Evolutionary conservation across 2,888 invertebrate species (phyloP).

Genomic region (Empis livida): DNA sequence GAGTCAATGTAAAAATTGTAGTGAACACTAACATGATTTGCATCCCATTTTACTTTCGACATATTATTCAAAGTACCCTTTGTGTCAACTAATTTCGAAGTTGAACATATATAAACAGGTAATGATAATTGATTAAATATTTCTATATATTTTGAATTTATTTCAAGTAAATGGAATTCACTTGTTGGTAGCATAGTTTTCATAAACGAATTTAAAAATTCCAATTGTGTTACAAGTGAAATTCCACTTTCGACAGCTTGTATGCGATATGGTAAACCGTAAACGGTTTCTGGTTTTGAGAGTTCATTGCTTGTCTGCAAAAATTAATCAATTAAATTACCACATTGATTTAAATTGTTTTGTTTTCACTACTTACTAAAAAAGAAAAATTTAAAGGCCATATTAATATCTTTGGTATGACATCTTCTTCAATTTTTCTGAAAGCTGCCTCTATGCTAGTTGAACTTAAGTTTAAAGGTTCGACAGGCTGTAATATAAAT

Average conservation of each 20-base stretch:
- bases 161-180: constrained; percentile 51
- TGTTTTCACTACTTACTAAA: constrained; percentile 22
- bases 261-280: constrained; percentile 73
- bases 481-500: constrained; percentile 20
- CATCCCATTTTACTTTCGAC: constrained; percentile 88
- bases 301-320: constrained; percentile 47
- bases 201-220: constrained; percentile 69
- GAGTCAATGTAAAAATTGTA: constrained; percentile 82
- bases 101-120: constrained; percentile 79
- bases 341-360: neutral
- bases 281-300: constrained; percentile 55
- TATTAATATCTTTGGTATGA: constrained; percentile 39
- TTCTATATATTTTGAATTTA: constrained; percentile 41
- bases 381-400: constrained; percentile 35
- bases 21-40: constrained; percentile 88
- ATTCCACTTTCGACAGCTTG: constrained; percentile 88
- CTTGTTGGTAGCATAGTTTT: constrained; percentile 68
- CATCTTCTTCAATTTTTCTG: constrained; percentile 61
- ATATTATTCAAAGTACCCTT: constrained; percentile 67
- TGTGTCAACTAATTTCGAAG: constrained; percentile 65
- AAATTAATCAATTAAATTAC: neutral
- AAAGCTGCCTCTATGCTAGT: constrained; percentile 54
- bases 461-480: constrained; percentile 48
- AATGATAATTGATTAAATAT: constrained; percentile 52
- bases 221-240: constrained; percentile 79